These are phyloP conservation scores for Eupeodes latifasciatus DNA, from an alignment of 2,888 invertebrate species.

Conservation along the genomic window DNA sequence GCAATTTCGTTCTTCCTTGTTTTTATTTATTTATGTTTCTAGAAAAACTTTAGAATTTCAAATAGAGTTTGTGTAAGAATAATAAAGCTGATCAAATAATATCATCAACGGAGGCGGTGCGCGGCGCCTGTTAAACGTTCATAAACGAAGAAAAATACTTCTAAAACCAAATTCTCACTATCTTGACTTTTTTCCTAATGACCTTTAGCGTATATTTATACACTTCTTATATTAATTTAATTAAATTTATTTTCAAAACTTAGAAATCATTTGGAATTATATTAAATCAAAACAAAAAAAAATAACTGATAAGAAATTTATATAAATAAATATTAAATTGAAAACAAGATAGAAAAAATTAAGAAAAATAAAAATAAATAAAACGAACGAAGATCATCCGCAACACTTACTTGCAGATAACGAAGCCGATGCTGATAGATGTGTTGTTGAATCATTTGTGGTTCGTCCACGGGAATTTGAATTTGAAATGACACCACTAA, in stretches of 20 bases:
- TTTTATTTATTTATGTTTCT: neutral
- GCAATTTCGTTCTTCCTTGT: neutral
- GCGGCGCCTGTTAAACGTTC: conserved; percentile 14
- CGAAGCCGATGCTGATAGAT: conserved; percentile 88
- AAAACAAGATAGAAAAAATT: conserved; percentile 51
- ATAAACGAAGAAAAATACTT: neutral
- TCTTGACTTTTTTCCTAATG: conserved; percentile 11
- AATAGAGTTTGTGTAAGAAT: neutral
- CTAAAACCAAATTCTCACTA: conserved; percentile 13
- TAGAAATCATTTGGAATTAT: conserved; percentile 69
- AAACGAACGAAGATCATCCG: conserved; percentile 52
- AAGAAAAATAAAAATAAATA: neutral
- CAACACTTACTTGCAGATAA: conserved; percentile 89
- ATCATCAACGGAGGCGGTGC: neutral
- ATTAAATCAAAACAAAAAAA: conserved; percentile 24
- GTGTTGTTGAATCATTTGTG: conserved; percentile 83
- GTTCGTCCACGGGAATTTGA: conserved; percentile 79
- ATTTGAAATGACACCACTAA: conserved; percentile 77
- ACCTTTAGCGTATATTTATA: conserved; percentile 11
- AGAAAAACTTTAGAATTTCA: neutral
- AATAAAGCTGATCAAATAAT: conserved; percentile 38
- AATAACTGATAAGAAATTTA: conserved; percentile 51
- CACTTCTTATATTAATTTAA: conserved; percentile 42
- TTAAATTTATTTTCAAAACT: conserved; percentile 50
- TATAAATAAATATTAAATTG: conserved; percentile 37